These are phyloP conservation scores for Carollia perspicillata DNA, from an alignment of 2,113 vertebrate species.

Conservation along the genomic window DNA sequence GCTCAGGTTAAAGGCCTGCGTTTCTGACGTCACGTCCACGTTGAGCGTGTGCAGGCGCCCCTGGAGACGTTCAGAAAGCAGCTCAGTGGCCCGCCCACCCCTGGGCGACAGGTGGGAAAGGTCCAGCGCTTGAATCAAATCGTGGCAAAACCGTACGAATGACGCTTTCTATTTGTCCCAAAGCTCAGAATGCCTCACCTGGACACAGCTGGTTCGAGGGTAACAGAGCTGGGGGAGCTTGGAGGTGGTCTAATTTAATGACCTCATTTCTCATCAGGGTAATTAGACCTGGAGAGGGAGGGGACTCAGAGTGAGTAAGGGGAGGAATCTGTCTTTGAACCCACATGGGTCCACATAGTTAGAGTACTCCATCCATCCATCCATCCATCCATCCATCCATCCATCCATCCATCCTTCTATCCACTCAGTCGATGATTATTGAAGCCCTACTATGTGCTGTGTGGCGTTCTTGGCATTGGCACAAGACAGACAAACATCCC, in stretches of 20 bases:
- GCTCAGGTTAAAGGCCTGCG: neutral
- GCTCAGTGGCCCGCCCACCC: neutral
- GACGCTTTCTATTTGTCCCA: neutral
- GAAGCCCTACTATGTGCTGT: neutral
- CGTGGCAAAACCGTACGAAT: neutral
- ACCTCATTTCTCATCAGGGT: neutral
- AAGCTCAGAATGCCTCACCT: neutral
- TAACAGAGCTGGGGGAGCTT: neutral
- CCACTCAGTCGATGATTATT: neutral
- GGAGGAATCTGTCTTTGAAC: neutral
- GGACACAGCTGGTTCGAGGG: neutral
- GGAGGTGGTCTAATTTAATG: neutral
- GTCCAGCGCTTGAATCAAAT: neutral
- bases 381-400: neutral
- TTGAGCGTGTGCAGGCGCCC: neutral
- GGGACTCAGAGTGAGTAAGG: neutral
- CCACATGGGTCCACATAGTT: too few relatives aligned
- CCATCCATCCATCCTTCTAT: neutral
- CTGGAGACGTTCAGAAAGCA: neutral
- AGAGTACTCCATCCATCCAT: too few relatives aligned
- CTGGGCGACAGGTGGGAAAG: neutral
- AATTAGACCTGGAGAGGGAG: neutral
- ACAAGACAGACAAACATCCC: neutral
- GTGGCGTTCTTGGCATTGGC: neutral
- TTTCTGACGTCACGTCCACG: neutral